Base-by-base conservation (phyloP, 2,797 vertebrate species). In the Craterocephalus amniculus region DNA sequence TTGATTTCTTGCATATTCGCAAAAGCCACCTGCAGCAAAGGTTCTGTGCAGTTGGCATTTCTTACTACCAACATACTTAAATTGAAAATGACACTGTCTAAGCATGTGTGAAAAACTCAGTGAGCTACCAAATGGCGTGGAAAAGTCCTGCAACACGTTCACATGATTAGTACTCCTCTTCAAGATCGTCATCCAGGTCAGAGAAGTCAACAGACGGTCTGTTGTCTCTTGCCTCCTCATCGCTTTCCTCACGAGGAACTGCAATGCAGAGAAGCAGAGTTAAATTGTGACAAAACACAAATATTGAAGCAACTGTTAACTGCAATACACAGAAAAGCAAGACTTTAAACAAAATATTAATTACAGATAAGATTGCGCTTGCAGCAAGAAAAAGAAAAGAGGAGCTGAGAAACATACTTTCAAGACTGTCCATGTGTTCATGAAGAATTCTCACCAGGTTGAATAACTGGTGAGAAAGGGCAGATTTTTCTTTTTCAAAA, bases 401-500 rank as follows among this genome's bases (percentile, higher is more conserved):
- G 74, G 26, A 70, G 49, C 36, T 78, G 81, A 74, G 27, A 11
- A 82, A 97, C 97, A 80, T 99, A 99, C 98, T 98, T 97, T 98
- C 96, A 90, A 98, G 96, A 96, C 96, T 97, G 96, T 99, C 97
- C 97, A 98, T 97, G 95, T 99, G 96, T 93, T 97, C 96, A 78
- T 98, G 97, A 94, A 99, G 97, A 93, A 96, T 96, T 96, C 97
- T 97, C 93, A 97, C 96, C 96, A 99, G 96, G 95, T 97, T 97
- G 96, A 98, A 97, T 93, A 98, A 97, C 97, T 99, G 79, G 84
- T 82, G 95, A 95, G 95, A 96, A 95, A 95, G 93, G 92, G 83
- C 79, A 90, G 59, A 86, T 58, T 70, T 63, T 31, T 61, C 51
- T 62, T 52, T 78, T 75, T 77, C 34, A 84, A 78, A 69, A 66